Percentiles rank a stretch among this genome's conserved stretches.
phyloP scores from a whole-genome alignment of 2,113 vertebrate species.

The Pogonocichla stellata region DNA sequence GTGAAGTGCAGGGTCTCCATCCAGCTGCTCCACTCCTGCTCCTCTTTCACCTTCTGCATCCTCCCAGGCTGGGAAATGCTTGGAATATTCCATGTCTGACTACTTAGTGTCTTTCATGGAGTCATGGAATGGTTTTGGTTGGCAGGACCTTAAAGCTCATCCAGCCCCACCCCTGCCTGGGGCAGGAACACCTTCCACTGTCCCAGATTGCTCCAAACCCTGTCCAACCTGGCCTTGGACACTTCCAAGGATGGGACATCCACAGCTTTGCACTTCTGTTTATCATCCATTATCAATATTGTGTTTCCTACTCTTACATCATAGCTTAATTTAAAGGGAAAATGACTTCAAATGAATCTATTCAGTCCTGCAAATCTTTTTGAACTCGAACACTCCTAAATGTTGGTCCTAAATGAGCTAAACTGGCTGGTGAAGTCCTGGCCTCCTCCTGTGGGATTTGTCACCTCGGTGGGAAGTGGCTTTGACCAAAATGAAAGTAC shows the following conservation, averaged over 20 bases:
- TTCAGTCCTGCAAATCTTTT: not conserved
- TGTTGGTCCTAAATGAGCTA: not conserved
- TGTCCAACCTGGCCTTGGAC: not conserved
- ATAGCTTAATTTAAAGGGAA: not conserved
- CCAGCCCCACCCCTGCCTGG: not conserved
- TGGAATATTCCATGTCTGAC: not conserved
- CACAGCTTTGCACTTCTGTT: not conserved
- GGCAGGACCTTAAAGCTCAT: not conserved
- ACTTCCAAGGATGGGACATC: not conserved
- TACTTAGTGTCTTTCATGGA: fast-evolving
- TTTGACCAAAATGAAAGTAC: fast-evolving
- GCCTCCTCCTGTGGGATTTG: not conserved
- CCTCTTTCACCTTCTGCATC: not conserved
- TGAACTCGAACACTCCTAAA: not conserved
- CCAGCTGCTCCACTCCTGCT: not conserved
- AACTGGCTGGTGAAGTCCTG: not conserved
- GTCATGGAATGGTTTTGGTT: not conserved
- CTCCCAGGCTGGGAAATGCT: not conserved
- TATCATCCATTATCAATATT: not conserved
- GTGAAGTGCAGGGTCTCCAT: not conserved
- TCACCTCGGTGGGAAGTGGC: not conserved
- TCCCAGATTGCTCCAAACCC: not conserved
- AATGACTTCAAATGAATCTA: fast-evolving
- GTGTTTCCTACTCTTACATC: not conserved
- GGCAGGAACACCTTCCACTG: not conserved